Conservation (phyloP, 2,888 invertebrate genomes). For the Corbicula japonica region DNA sequence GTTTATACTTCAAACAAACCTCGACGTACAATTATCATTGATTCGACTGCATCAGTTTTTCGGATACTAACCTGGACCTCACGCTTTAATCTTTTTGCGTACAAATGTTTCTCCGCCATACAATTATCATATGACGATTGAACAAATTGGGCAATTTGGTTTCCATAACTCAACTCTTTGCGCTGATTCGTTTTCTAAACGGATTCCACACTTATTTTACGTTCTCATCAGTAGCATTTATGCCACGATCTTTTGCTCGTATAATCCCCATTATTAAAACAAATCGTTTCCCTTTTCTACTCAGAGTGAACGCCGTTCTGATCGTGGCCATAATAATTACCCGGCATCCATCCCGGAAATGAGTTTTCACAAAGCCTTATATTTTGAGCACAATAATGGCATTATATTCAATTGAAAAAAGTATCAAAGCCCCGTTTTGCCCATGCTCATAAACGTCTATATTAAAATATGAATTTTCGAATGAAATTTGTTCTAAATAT, state of each 20-base stretch:
- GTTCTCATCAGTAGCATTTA: slow-evolving; percentile 17
- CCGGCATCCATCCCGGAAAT: slow-evolving; percentile 15
- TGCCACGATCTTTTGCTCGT: slow-evolving; percentile 16
- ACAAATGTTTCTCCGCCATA: too few relatives aligned
- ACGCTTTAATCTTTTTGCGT: too few relatives aligned
- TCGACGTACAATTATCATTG: too few relatives aligned
- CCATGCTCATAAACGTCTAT: too few relatives aligned
- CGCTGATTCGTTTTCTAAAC: slow-evolving; percentile 37
- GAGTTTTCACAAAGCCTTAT: slow-evolving; percentile 11
- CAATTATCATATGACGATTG: slow-evolving; percentile 10
- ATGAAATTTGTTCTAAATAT: too few relatives aligned
- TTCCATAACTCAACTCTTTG: slow-evolving; percentile 34
- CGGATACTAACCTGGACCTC: too few relatives aligned
- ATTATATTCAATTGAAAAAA: too few relatives aligned
- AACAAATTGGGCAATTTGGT: slow-evolving; percentile 44
- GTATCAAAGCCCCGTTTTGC: too few relatives aligned
- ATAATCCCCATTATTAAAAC: slow-evolving; percentile 58
- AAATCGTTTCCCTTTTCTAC: slow-evolving; percentile 62
- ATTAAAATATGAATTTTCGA: too few relatives aligned
- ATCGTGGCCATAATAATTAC: slow-evolving; percentile 15
- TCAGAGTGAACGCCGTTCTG: too few relatives aligned
- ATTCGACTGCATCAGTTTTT: too few relatives aligned
- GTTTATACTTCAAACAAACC: too few relatives aligned
- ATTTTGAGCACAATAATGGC: slow-evolving; percentile 13
- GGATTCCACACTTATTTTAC: slow-evolving; percentile 8